Base-by-base conservation (phyloP, 2,797 vertebrate species). In the Chiroxiphia lanceolata region DNA sequence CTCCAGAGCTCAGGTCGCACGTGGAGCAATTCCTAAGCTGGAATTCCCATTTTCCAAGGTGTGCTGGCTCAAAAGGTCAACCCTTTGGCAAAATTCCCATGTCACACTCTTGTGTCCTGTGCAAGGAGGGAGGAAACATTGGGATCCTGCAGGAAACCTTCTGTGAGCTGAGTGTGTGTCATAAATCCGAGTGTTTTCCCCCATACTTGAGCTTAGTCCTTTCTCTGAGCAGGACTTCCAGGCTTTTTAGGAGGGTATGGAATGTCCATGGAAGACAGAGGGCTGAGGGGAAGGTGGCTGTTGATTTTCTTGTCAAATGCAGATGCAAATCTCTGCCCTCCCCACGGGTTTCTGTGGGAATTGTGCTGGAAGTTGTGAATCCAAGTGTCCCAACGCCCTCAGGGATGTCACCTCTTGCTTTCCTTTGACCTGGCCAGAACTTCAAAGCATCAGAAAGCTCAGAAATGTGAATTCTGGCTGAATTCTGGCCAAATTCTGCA, bases 311-410 rank as follows among this genome's bases (percentile, higher is more conserved):
- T 69, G 42, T 27, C 11, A 13, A 57, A 27, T 9, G 9, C 38
- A 64, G 57, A 11, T 18, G 11, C 9, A 2, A 1, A 4, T 5
- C 65, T 51, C 77, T 50, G 45, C 16, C 75, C 22, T 67, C 9
- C 23, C n/a, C 7, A 4, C 13, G 1, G 0, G 0, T 64, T 80
- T 27, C 15, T 29, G 29, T 20, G 40, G 54, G 87, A 38, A 26
- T 72, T 23, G 26, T 16, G 61, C 19, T 64, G 48, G 48, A 29
- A 75, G 15, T 47, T 78, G 34, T 22, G 47, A 76, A 9, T 38
- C 19, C 0, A 0, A 15, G 54, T 4, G 12, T 57, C 10, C 3
- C 42, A 11, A 20, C 19, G 5, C 21, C 25, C 69, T 76, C 47
- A 11, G 23, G 6, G 10, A 6, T 47, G 34, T 64, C 53, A 36